These are phyloP conservation scores for Silurus asotus DNA, from an alignment of 2,113 vertebrate species.

Conservation along the genomic window DNA sequence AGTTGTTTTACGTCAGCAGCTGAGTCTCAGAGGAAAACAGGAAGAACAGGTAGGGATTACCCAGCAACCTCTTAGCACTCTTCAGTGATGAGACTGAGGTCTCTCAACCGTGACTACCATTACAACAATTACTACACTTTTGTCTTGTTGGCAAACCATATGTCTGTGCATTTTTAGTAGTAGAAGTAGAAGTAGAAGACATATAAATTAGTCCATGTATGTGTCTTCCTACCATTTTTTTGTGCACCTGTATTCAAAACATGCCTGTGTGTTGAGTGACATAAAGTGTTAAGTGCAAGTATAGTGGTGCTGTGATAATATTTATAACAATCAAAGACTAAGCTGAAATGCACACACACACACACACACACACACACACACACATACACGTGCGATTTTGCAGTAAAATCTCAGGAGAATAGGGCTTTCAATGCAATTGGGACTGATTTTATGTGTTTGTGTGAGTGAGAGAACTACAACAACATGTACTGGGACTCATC, in stretches of 20 bases:
- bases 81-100: conserved; percentile 40
- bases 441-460: not conserved
- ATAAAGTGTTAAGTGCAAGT: not conserved
- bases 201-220: conserved; percentile 18
- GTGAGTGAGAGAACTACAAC: not conserved
- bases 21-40: conserved; percentile 40
- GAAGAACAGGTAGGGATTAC: conserved; percentile 30
- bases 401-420: not conserved
- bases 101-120: conserved; percentile 32
- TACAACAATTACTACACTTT: conserved; percentile 22
- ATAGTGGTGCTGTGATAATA: conserved; percentile 17
- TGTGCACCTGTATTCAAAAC: not conserved
- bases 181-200: not conserved
- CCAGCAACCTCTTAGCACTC: conserved; percentile 13
- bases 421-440: not conserved
- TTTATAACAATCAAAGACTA: conserved; percentile 16
- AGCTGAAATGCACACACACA: conserved; percentile 4
- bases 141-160: not conserved
- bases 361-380: not conserved
- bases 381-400: not conserved
- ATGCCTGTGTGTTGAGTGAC: not conserved
- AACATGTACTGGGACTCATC: not conserved
- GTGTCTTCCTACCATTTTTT: not conserved
- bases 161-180: conserved; percentile 1
- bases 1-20: conserved; percentile 13